phyloP scores from a whole-genome alignment of 2,888 invertebrate genomes.

The Nineta flava region DNA sequence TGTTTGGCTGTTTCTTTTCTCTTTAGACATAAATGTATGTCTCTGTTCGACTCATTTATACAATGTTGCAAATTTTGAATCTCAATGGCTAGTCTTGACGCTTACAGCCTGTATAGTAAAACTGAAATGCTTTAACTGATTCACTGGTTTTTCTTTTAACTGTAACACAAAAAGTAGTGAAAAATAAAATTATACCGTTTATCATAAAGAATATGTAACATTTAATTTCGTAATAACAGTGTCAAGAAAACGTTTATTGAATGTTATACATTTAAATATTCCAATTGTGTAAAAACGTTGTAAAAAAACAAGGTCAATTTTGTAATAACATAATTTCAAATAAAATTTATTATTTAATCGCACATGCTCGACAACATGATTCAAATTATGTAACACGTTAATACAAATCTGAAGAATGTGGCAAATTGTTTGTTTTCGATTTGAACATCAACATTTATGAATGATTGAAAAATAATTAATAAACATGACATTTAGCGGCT shows the following conservation, averaged over 20 bases:
- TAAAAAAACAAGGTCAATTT: slow-evolving; percentile 9
- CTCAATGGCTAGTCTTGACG: too few species aligned
- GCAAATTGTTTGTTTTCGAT: slow-evolving; percentile 23
- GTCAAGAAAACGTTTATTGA: slow-evolving; percentile 7
- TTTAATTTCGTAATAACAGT: neutral
- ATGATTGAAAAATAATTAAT: too few species aligned
- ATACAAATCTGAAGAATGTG: slow-evolving; percentile 18
- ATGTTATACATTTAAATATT: slow-evolving; percentile 8
- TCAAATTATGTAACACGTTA: slow-evolving; percentile 11
- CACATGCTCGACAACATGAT: slow-evolving; percentile 13
- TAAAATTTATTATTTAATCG: slow-evolving; percentile 6
- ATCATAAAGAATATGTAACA: neutral
- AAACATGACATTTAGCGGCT: too few species aligned
- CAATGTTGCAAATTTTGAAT: too few species aligned
- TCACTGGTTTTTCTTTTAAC: too few species aligned
- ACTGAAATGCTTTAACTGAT: too few species aligned
- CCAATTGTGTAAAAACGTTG: slow-evolving; percentile 10
- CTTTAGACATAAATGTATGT: too few species aligned
- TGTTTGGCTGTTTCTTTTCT: too few species aligned
- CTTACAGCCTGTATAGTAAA: too few species aligned
- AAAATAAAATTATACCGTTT: neutral
- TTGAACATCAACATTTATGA: too few species aligned
- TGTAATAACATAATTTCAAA: slow-evolving; percentile 10
- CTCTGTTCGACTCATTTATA: too few species aligned
- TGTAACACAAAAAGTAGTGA: neutral